phyloP scores from a whole-genome alignment of 2,113 vertebrate genomes.

The Seriola quinqueradiata region DNA sequence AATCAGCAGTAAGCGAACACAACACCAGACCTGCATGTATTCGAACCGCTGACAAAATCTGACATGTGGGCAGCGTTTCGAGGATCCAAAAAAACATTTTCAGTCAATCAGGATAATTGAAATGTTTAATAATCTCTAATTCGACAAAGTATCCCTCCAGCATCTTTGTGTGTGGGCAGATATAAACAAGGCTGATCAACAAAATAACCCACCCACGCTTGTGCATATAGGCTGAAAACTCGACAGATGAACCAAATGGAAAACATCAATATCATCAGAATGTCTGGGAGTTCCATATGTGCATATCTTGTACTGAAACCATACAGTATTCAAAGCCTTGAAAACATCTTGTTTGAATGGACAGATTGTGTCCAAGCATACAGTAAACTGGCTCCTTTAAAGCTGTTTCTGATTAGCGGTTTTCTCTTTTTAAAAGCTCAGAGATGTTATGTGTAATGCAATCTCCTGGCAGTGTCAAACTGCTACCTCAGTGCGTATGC shows the following conservation, averaged over 20 bases:
- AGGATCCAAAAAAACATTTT: constrained; percentile 17
- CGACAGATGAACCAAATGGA: constrained; percentile 60
- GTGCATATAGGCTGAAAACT: constrained; percentile 48
- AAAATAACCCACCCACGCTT: constrained; percentile 60
- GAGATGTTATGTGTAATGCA: constrained; percentile 83
- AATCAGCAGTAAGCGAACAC: neutral
- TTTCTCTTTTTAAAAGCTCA: constrained; percentile 74
- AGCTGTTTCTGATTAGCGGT: constrained; percentile 81
- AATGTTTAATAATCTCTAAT: constrained; percentile 57
- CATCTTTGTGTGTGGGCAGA: constrained; percentile 52
- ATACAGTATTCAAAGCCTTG: constrained; percentile 60
- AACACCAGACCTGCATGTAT: neutral
- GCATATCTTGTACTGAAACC: constrained; percentile 43
- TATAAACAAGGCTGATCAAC: constrained; percentile 60
- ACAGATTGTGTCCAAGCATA: constrained; percentile 71
- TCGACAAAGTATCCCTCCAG: constrained; percentile 38
- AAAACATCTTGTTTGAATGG: constrained; percentile 75
- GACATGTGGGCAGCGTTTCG: neutral
- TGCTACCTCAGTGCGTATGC: constrained; percentile 72
- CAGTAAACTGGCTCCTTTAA: constrained; percentile 67
- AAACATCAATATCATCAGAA: constrained; percentile 70
- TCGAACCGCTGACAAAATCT: neutral
- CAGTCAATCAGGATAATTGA: constrained; percentile 48
- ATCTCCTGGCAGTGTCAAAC: constrained; percentile 77
- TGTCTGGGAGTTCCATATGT: constrained; percentile 42